phyloP scores from a whole-genome alignment of 2,797 vertebrate genomes.

The Neosalanx taihuensis region DNA sequence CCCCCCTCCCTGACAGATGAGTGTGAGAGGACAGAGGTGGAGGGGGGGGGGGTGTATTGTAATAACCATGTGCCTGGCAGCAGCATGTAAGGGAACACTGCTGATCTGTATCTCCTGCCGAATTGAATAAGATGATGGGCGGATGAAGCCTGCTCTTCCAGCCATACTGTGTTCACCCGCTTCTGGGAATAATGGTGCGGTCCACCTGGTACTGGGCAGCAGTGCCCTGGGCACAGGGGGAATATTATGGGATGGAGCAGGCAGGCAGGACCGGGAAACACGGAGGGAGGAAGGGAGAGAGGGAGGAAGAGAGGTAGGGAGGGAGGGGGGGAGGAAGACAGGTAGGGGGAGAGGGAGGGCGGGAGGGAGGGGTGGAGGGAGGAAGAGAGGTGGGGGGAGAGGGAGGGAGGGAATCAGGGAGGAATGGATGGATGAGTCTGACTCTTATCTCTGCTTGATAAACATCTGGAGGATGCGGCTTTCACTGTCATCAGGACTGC shows the following conservation, averaged over 20 bases:
- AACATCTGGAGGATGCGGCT: constrained; percentile 31
- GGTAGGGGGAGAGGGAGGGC: background rate
- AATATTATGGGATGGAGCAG: background rate
- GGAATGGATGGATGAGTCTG: background rate
- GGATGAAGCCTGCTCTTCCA: constrained; percentile 13
- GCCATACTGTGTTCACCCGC: background rate
- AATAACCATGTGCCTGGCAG: background rate
- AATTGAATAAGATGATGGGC: constrained; percentile 35
- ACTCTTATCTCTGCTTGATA: constrained; percentile 30
- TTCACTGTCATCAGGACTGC: constrained; percentile 5
- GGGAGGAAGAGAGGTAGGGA: too few relatives aligned
- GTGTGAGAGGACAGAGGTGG: background rate
- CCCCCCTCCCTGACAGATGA: background rate
- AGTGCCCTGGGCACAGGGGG: background rate
- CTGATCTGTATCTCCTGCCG: constrained; percentile 15
- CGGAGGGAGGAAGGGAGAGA: too few relatives aligned
- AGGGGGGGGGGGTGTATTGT: background rate
- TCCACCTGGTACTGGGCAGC: background rate
- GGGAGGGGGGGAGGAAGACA: background rate
- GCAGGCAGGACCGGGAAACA: too few relatives aligned
- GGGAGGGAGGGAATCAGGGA: too few relatives aligned
- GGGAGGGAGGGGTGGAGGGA: background rate
- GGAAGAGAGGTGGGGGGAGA: background rate
- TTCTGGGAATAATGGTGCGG: background rate
- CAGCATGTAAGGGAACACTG: constrained; percentile 6